Conservation (phyloP, 2,113 vertebrate genomes). For the Myotis davidii region DNA sequence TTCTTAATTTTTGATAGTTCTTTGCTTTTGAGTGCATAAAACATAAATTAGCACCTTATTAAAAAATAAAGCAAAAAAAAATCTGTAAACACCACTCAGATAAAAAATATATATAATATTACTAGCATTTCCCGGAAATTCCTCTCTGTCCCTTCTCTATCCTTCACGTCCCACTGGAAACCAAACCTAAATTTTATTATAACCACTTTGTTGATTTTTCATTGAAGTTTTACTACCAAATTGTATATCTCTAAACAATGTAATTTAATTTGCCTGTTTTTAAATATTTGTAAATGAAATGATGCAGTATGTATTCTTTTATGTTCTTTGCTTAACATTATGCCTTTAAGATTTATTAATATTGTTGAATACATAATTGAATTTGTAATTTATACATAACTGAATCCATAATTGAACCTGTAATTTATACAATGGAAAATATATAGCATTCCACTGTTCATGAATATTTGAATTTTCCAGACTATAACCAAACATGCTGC, state of each 20-base stretch:
- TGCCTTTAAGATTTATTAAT: not conserved
- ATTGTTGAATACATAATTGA: not conserved
- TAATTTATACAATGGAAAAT: not conserved
- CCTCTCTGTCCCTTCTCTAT: not conserved
- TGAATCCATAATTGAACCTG: not conserved
- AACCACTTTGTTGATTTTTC: not conserved
- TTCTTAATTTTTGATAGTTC: conserved; percentile 9
- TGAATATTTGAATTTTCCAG: not conserved
- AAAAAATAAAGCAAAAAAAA: not conserved
- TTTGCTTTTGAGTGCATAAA: not conserved
- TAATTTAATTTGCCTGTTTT: not conserved
- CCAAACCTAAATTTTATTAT: not conserved
- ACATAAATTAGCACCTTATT: not conserved
- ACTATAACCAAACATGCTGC: not conserved
- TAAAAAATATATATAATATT: not conserved
- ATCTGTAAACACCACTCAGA: not conserved
- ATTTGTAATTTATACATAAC: not conserved
- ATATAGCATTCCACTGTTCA: not conserved
- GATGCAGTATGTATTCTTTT: not conserved
- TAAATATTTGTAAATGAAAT: not conserved
- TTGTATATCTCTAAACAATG: not conserved
- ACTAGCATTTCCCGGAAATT: not conserved
- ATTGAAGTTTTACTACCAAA: not conserved
- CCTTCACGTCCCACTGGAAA: not conserved
- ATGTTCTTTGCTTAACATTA: not conserved